These are phyloP conservation scores for Oxyteleia sp. DNA, from an alignment of 2,888 invertebrate genomes.

Conservation along the genomic window DNA sequence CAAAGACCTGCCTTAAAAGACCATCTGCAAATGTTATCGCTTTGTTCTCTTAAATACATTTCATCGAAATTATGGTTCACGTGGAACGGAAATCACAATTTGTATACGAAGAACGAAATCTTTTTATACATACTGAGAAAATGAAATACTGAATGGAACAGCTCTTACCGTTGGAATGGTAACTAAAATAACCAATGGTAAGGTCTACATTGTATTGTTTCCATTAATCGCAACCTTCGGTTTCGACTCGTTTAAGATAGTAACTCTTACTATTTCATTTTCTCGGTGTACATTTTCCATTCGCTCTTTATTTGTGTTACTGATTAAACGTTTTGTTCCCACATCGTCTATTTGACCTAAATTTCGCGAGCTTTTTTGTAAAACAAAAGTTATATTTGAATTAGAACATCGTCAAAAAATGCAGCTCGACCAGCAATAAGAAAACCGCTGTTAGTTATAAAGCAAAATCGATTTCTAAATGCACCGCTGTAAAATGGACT, in stretches of 20 bases:
- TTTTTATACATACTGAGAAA: too few species aligned
- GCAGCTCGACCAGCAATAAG: conserved; percentile 7
- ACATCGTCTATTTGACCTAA: conserved; percentile 15
- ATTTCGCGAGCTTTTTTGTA: conserved; percentile 21
- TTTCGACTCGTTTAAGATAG: too few species aligned
- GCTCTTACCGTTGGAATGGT: too few species aligned
- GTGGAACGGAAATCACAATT: background rate
- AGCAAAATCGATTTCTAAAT: conserved; percentile 12
- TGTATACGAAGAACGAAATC: background rate
- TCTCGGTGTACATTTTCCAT: background rate
- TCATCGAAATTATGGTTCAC: background rate
- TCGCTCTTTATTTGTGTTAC: background rate
- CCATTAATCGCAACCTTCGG: too few species aligned
- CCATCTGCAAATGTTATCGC: background rate
- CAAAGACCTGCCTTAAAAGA: background rate
- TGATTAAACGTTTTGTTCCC: conserved; percentile 23
- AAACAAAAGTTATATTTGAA: conserved; percentile 28
- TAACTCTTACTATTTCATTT: too few species aligned
- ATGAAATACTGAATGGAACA: too few species aligned
- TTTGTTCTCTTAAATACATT: background rate
- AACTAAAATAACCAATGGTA: too few species aligned
- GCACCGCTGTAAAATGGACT: background rate
- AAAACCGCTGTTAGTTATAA: conserved; percentile 11
- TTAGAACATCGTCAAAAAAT: conserved; percentile 8
- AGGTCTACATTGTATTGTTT: too few species aligned